A percentile compares a stretch with the other conserved stretches of the same genome.
Conservation (phyloP, 2,888 invertebrate species). For the Gasteruption jaculator region DNA sequence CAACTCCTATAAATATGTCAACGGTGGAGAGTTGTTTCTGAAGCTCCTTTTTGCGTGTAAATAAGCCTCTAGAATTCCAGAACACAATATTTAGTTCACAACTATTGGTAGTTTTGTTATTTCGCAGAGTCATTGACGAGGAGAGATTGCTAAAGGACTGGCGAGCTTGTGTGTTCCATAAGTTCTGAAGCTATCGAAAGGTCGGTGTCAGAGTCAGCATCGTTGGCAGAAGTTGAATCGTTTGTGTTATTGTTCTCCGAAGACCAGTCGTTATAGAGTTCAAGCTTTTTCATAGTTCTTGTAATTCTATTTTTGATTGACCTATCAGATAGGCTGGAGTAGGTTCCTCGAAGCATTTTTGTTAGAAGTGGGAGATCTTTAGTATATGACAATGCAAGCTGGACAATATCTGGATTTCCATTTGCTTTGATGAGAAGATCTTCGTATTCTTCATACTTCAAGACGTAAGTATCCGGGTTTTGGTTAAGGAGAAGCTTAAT, state of each 20-base stretch:
- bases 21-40: background rate
- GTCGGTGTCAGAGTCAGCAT: background rate
- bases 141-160: background rate
- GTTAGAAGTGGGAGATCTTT: background rate
- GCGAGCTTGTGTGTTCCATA: too few species aligned
- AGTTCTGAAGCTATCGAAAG: too few species aligned
- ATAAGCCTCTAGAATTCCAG: background rate
- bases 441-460: background rate
- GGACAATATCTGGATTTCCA: background rate
- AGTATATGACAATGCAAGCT: background rate
- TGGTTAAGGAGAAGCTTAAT: too few species aligned
- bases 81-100: background rate
- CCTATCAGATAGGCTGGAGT: too few species aligned
- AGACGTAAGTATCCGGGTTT: too few species aligned
- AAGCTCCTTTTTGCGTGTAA: background rate
- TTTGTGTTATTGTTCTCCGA: background rate
- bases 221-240: background rate
- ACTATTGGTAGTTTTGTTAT: too few species aligned
- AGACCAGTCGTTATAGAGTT: background rate
- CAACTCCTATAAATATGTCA: background rate
- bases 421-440: background rate
- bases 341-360: background rate
- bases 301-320: slow-evolving; percentile 3
- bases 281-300: background rate
- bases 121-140: background rate